Conservation (phyloP, 2,113 vertebrate genomes). For the Calyptommatus sinebrachiatus region DNA sequence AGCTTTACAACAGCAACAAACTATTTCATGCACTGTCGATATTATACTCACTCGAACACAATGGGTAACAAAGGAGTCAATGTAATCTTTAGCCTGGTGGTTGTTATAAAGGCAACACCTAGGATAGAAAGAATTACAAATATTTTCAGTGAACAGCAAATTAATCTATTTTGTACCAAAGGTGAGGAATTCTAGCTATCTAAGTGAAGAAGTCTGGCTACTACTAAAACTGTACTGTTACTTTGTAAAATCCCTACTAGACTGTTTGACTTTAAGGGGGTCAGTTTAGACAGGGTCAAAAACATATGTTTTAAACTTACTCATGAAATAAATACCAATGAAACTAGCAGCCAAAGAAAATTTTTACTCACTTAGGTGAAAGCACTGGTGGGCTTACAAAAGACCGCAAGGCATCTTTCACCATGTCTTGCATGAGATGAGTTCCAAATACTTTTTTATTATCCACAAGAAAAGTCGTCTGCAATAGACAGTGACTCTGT, state of each 20-base stretch:
- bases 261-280: too few relatives aligned
- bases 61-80: conserved; percentile 97
- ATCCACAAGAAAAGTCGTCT: conserved; percentile 97
- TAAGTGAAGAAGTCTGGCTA: too few relatives aligned
- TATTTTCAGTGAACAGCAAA: conserved; percentile 18
- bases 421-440: conserved; percentile 98
- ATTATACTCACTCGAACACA: conserved; percentile 86
- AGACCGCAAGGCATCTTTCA: conserved; percentile 93
- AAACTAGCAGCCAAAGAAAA: neutral
- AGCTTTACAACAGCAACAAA: too few relatives aligned
- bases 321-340: neutral
- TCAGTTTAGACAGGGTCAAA: too few relatives aligned
- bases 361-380: conserved; percentile 88
- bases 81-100: conserved; percentile 98
- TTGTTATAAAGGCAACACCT: conserved; percentile 98
- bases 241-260: too few relatives aligned
- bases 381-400: conserved; percentile 98
- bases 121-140: conserved; percentile 39
- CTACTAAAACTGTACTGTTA: too few relatives aligned
- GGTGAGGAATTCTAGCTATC: too few relatives aligned
- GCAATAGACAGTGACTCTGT: conserved; percentile 45
- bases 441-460: conserved; percentile 98
- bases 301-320: too few relatives aligned
- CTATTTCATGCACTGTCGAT: too few relatives aligned
- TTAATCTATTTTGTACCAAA: neutral